phyloP scores from a whole-genome alignment of 1,140 invertebrate species.

The Berghia stephanieae region DNA sequence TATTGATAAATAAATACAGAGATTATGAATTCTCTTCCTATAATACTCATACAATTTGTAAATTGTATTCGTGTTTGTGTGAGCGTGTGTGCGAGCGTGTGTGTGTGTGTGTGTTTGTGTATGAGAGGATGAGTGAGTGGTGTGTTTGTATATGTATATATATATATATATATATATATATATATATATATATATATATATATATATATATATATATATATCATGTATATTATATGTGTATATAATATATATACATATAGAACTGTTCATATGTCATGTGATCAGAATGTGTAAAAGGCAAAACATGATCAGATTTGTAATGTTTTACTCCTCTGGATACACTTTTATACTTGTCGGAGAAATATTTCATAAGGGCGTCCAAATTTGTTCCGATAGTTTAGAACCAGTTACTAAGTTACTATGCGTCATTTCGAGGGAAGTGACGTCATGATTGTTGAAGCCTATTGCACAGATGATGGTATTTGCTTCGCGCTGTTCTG shows the following conservation, averaged over 20 bases:
- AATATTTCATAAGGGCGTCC: too few relatives aligned
- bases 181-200: constrained; percentile 27
- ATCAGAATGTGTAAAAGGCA: too few relatives aligned
- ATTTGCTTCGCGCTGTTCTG: too few relatives aligned
- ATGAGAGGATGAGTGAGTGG: background rate
- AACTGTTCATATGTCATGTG: too few relatives aligned
- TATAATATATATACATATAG: constrained; percentile 6
- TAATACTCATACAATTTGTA: background rate
- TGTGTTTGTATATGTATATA: constrained; percentile 8
- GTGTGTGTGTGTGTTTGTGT: background rate
- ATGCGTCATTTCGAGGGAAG: too few relatives aligned
- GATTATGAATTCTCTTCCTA: background rate
- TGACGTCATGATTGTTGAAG: too few relatives aligned
- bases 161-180: background rate
- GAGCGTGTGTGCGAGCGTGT: background rate
- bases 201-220: constrained; percentile 25
- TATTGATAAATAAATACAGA: background rate
- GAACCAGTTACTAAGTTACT: too few relatives aligned
- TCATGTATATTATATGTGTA: background rate
- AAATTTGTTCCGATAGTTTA: too few relatives aligned
- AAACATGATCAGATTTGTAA: too few relatives aligned
- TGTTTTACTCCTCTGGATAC: too few relatives aligned
- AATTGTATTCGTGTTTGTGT: constrained; percentile 12
- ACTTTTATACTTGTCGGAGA: too few relatives aligned
- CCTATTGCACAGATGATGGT: too few relatives aligned